phyloP scores from a whole-genome alignment of 2,113 vertebrate species.

The Chlamydotis undulata region DNA sequence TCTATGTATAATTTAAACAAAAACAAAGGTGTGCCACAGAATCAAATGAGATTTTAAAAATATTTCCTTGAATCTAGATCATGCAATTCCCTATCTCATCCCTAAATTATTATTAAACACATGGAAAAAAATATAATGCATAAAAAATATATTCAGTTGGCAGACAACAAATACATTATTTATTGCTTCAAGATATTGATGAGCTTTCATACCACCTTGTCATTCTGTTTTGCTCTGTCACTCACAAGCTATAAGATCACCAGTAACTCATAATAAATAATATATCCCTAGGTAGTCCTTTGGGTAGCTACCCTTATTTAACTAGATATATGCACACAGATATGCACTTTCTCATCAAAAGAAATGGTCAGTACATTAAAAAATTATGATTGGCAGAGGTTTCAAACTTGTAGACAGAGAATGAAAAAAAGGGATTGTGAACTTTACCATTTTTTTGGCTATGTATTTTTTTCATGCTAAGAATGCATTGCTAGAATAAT shows the following conservation, averaged over 20 bases:
- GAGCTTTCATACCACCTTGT: constrained; percentile 48
- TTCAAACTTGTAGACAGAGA: background rate
- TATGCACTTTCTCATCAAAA: background rate
- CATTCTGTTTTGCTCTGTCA: constrained; percentile 57
- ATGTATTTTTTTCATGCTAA: background rate
- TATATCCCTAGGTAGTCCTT: constrained; percentile 23
- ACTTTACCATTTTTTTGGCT: background rate
- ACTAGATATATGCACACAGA: background rate
- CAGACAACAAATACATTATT: constrained; percentile 58
- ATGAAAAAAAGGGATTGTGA: background rate
- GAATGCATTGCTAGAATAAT: background rate
- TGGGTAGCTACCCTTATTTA: constrained; percentile 1
- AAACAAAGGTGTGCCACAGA: background rate
- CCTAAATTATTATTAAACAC: constrained; percentile 23
- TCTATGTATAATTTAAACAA: constrained; percentile 16
- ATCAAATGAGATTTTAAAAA: background rate
- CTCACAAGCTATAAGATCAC: constrained; percentile 58
- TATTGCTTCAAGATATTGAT: constrained; percentile 65
- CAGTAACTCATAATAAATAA: constrained; percentile 62
- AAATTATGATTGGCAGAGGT: background rate
- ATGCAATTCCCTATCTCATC: background rate
- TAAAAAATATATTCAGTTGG: constrained; percentile 15
- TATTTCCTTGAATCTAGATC: background rate
- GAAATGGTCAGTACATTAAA: background rate
- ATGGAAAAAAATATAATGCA: background rate